A percentile compares a stretch with the other conserved stretches of the same genome.
These are phyloP conservation scores for Octonoba sinensis DNA, from an alignment of 2,888 invertebrate genomes.

Conservation along the genomic window DNA sequence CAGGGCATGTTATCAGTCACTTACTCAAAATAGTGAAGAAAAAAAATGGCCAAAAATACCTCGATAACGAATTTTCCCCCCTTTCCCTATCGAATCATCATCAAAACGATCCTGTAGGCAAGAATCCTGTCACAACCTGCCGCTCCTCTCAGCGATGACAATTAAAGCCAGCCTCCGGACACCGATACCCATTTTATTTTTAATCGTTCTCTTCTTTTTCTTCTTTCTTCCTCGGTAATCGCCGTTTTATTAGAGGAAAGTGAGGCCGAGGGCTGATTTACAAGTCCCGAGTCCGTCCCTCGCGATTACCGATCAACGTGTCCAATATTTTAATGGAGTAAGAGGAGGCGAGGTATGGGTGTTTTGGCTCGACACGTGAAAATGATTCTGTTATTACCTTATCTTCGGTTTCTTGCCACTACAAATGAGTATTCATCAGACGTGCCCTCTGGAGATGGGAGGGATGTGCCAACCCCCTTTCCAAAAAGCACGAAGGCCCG, in stretches of 20 bases:
- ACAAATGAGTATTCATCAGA: constrained; percentile 56
- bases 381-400: constrained; percentile 62
- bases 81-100: constrained; percentile 38
- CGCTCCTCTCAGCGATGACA: constrained; percentile 58
- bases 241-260: constrained; percentile 28
- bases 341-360: constrained; percentile 30
- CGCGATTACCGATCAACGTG: constrained; percentile 51
- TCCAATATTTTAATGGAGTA: constrained; percentile 56
- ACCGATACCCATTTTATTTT: constrained; percentile 43
- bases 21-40: not conserved
- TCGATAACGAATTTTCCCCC: constrained; percentile 28
- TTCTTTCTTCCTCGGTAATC: constrained; percentile 41
- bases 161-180: constrained; percentile 46
- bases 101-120: constrained; percentile 25
- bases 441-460: constrained; percentile 6
- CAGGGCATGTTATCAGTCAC: too few relatives aligned
- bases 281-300: constrained; percentile 49
- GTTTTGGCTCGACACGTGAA: constrained; percentile 37
- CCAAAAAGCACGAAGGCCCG: not conserved
- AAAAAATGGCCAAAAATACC: constrained; percentile 10
- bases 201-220: constrained; percentile 23
- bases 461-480: not conserved
- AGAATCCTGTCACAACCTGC: constrained; percentile 40
- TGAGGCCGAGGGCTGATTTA: constrained; percentile 45
- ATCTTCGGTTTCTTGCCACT: constrained; percentile 45